Conservation (phyloP, 2,888 invertebrate genomes). For the Aphidoletes aphidimyza region DNA sequence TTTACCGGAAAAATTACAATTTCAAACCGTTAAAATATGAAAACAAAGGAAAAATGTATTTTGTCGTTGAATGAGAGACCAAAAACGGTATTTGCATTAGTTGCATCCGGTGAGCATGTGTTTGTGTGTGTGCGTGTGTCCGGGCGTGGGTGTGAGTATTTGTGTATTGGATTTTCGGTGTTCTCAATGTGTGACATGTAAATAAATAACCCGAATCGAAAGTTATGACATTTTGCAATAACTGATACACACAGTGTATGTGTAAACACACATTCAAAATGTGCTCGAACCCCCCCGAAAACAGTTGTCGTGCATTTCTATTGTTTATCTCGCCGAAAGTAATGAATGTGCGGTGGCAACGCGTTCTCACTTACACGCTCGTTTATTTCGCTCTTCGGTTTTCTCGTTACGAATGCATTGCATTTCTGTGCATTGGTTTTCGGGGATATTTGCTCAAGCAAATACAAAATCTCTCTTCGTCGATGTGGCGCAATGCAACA, state of each 20-base stretch:
- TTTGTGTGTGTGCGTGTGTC: not conserved
- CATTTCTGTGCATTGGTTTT: not conserved
- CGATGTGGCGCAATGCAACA: not conserved
- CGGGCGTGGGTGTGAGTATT: not conserved
- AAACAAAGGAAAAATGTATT: not conserved
- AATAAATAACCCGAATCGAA: conserved; percentile 32
- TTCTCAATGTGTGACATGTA: conserved; percentile 4
- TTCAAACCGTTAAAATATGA: not conserved
- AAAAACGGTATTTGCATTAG: not conserved
- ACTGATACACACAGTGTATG: not conserved
- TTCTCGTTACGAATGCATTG: not conserved
- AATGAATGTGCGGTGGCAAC: conserved; percentile 38
- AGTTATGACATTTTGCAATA: conserved; percentile 43
- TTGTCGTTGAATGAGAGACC: not conserved
- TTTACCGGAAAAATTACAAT: not conserved
- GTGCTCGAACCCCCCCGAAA: too few relatives aligned
- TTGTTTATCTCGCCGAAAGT: conserved; percentile 46
- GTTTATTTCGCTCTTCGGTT: too few relatives aligned
- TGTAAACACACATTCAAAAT: not conserved
- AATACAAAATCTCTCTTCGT: not conserved
- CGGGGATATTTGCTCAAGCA: conserved; percentile 19
- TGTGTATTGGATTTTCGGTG: not conserved
- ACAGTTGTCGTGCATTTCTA: conserved; percentile 25
- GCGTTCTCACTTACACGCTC: not conserved
- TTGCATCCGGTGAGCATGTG: not conserved